Evolutionary conservation across 2,888 invertebrate species (phyloP), one percentile per base, ranked within the genome.

Genomic region (Rhagium mordax): DNA sequence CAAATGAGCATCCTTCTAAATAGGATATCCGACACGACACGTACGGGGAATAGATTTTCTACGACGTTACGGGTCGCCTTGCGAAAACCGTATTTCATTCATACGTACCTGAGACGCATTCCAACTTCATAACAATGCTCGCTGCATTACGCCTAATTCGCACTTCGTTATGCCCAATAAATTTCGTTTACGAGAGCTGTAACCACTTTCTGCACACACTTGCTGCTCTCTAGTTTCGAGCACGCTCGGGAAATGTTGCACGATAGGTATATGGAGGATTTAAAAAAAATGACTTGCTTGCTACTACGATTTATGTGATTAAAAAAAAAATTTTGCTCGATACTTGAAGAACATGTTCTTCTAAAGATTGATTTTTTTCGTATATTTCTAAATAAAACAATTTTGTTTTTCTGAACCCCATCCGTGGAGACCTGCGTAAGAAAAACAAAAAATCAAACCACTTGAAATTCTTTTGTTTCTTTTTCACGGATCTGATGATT

Each of bases 1-100:
- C 75, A 79, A 79, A 79, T 79, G 76, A 79, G 76, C 75, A 74
- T 72, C 71, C 72, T 74, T 71, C 70, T 67, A 66, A 77, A 74
- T 76, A 74, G 75, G 72, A 74, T 64, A 72, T 76, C 72, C 76
- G 74, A 74, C 73, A 71, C 65, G 78, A 73, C 80, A 78, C 79
- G 80, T 79, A 80, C 70, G 27, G 62, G 65, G 67, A 75, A 78
- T 79, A 76, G 77, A 77, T 81, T 81, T 78, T 76, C 74, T 65
- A 72, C 62, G 71, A 76, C 66, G 65, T 27, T 16, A 16, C 3
- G 59, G 33, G 33, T 59, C 59, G 59, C 33, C 59, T 33, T 59
- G 27, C 16, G 59, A 59, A 59, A 33, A 59, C 33, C 59, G 55
- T 55, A 24, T 55, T 55, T 55, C 55, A 55, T 24, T 55, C 55